Evolutionary conservation across 1,140 invertebrate species (phyloP), one percentile per base, ranked within the genome.

Genomic region (Zaprionus ornatus): DNA sequence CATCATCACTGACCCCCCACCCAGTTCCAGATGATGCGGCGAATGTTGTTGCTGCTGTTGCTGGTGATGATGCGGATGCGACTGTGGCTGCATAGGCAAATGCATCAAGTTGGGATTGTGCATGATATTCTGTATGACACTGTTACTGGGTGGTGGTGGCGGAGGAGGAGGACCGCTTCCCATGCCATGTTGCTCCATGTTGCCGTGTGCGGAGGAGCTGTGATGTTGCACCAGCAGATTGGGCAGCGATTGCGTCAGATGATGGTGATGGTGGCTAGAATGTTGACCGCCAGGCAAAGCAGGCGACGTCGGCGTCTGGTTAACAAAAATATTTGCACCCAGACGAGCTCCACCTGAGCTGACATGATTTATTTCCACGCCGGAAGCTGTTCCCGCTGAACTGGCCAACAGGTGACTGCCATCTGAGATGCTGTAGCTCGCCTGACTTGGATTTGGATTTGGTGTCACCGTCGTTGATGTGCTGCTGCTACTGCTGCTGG

Each of bases 81-180:
- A 59, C 37, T 69, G 66, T 23, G 77, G 54, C 52, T 81, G 82
- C 72, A 77, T 67, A 7, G 82, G 72, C 42, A 92, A 62, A 62
- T 92, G 91, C 88, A 92, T 92, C 12, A 87, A 62, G 77, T 91
- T 92, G 15, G 90, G 80, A 71, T 90, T 91, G 61, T 90, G 86
- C 76, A 91, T 82, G 1, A 91, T 76, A 19, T 82, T 91, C 1
- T 84, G 81, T 56, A 84, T 84, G 21, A 84, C 79, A 45, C 78
- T 80, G 52, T 71, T 80, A 27, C 56, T 63, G 15, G 52, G 19
- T 3, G 70, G 15, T 7, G 70, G 42, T 37, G 61, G 52, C 37
- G 64, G 40, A 9, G 67, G 64, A 7, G 65, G 56, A 5, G 76
- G 48, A 27, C 45, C 70, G 23, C 29, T 48, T 10, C 37, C 50